Conservation (phyloP, 2,888 invertebrate genomes). For the Conistra vaccinii region DNA sequence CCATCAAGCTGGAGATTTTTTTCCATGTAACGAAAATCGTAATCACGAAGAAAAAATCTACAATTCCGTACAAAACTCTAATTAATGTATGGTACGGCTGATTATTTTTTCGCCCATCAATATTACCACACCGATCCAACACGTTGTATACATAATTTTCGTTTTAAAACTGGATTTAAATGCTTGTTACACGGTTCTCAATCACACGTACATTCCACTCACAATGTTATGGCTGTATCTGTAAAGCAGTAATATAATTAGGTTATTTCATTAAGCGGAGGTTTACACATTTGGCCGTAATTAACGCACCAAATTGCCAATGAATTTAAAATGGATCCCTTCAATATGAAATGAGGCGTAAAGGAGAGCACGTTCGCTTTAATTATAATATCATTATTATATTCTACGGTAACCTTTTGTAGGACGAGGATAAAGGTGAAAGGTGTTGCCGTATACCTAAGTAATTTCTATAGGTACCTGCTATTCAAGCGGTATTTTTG, state of each 20-base stretch:
- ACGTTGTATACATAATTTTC: not conserved
- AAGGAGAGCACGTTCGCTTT: constrained; percentile 26
- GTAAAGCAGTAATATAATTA: constrained; percentile 38
- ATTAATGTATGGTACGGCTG: no score
- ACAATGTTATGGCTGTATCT: constrained; percentile 8
- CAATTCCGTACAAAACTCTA: no score
- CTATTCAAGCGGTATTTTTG: not conserved
- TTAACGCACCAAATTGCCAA: constrained; percentile 58
- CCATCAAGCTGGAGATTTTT: no score
- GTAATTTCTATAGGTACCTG: not conserved
- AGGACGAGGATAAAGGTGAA: not conserved
- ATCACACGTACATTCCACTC: not conserved
- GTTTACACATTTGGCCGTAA: constrained; percentile 52
- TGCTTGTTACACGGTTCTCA: not conserved
- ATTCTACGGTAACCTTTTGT: constrained; percentile 35
- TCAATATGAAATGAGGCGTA: constrained; percentile 49
- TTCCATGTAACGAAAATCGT: no score
- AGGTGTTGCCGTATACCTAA: constrained; percentile 3
- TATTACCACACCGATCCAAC: no score
- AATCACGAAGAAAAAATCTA: no score
- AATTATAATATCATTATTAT: constrained; percentile 57
- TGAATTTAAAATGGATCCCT: constrained; percentile 64
- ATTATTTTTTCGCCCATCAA: no score
- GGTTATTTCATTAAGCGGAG: constrained; percentile 40
- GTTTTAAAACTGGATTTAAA: not conserved